phyloP scores from a whole-genome alignment of 2,113 vertebrate species.

The Oreochromis aureus region DNA sequence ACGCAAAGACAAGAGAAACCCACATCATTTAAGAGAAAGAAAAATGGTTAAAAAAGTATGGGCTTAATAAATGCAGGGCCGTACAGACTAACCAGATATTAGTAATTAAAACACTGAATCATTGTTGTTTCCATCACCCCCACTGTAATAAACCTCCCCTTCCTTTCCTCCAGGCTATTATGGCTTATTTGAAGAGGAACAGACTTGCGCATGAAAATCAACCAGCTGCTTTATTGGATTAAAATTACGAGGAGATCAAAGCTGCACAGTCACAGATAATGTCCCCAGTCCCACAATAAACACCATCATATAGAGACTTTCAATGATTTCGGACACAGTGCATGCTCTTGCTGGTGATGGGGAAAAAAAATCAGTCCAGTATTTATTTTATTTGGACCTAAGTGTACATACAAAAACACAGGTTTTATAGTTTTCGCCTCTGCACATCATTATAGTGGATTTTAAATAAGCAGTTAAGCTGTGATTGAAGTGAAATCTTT shows the following conservation, averaged over 20 bases:
- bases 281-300: not conserved
- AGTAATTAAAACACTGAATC: conserved; percentile 41
- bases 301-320: not conserved
- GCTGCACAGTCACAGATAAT: not conserved
- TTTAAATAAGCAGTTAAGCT: not conserved
- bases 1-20: not conserved
- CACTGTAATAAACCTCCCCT: conserved; percentile 17
- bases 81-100: not conserved
- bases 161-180: not conserved
- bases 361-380: not conserved
- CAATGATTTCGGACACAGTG: not conserved
- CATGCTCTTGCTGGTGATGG: not conserved
- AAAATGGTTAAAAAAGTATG: not conserved
- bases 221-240: conserved; percentile 18
- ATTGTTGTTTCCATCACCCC: conserved; percentile 30
- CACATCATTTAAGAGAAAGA: accelerated
- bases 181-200: conserved; percentile 28
- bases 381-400: not conserved
- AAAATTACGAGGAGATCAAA: not conserved
- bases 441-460: not conserved
- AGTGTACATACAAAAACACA: not conserved
- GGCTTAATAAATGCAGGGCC: not conserved
- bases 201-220: conserved; percentile 16
- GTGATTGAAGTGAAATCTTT: not conserved
- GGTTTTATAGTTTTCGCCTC: not conserved